phyloP scores from a whole-genome alignment of 2,797 vertebrate species.

The Mormyrops boulengeri region DNA sequence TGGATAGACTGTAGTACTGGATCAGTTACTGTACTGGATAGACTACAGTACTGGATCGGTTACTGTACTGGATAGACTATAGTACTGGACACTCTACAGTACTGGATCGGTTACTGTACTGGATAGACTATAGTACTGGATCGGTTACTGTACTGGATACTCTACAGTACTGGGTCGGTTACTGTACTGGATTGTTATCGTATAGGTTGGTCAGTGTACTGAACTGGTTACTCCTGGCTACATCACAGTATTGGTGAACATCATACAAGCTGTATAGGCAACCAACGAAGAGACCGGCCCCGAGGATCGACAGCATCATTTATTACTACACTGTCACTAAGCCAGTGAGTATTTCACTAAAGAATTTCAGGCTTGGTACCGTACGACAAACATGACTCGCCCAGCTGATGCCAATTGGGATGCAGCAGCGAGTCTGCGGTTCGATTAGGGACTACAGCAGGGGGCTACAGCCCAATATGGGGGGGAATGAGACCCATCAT shows the following conservation, averaged over 20 bases:
- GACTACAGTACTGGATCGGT: too few species aligned
- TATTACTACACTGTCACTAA: not conserved
- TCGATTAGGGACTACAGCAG: not conserved
- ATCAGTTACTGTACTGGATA: too few species aligned
- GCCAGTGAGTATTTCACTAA: not conserved
- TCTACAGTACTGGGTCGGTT: not conserved
- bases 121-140: not conserved
- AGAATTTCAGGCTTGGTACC: not conserved
- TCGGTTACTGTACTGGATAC: not conserved
- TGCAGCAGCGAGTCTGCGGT: not conserved
- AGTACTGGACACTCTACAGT: too few species aligned
- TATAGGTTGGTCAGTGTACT: not conserved
- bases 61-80: too few species aligned
- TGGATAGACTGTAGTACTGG: not conserved
- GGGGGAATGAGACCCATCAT: not conserved
- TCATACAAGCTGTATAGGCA: not conserved
- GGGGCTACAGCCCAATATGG: not conserved
- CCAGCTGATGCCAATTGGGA: not conserved
- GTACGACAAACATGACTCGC: not conserved
- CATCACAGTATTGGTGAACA: not conserved
- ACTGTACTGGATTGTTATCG: not conserved
- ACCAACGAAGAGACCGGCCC: not conserved
- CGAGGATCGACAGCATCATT: not conserved
- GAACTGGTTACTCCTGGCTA: not conserved
- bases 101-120: too few species aligned